Percentiles rank a stretch among this genome's conserved stretches.
Conservation (phyloP, 1,140 invertebrate species). For the Trichogramma pretiosum region DNA sequence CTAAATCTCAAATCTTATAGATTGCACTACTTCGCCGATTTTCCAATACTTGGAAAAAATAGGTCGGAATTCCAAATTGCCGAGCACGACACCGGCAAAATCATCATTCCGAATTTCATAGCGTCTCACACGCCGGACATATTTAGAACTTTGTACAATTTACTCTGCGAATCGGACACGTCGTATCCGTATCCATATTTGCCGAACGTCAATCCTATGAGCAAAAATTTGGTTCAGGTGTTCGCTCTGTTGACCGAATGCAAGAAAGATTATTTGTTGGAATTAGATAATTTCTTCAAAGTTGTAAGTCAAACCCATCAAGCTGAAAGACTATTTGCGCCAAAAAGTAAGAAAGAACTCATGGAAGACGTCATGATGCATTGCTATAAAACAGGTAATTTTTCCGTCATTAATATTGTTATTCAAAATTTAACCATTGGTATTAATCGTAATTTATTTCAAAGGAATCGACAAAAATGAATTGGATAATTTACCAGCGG, state of each 20-base stretch:
- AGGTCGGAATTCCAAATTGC: constrained; percentile 40
- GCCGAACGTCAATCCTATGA: constrained; percentile 58
- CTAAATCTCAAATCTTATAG: constrained; percentile 63
- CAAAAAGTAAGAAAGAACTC: constrained; percentile 31
- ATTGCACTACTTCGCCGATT: constrained; percentile 81
- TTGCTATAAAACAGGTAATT: constrained; percentile 35
- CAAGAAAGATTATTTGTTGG: constrained; percentile 16
- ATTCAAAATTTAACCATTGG: too few species aligned
- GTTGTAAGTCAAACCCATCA: neutral
- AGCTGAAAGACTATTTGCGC: neutral
- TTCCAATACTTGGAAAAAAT: constrained; percentile 53
- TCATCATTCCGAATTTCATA: constrained; percentile 56
- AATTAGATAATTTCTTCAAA: constrained; percentile 21
- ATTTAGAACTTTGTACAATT: constrained; percentile 58
- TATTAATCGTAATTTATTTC: constrained; percentile 1
- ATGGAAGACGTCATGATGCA: constrained; percentile 32
- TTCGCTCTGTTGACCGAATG: constrained; percentile 31
- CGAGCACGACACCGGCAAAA: constrained; percentile 50
- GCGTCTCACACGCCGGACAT: constrained; percentile 57
- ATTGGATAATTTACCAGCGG: constrained; percentile 66
- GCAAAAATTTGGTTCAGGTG: constrained; percentile 64
- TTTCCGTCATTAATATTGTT: too few species aligned
- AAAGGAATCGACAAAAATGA: constrained; percentile 60
- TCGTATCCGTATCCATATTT: constrained; percentile 61
- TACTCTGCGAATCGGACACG: constrained; percentile 47